Percentiles rank a stretch among this genome's conserved stretches.
Evolutionary conservation across 2,888 invertebrate genomes (phyloP).

Genomic region (Cataglyphis altisquamis): DNA sequence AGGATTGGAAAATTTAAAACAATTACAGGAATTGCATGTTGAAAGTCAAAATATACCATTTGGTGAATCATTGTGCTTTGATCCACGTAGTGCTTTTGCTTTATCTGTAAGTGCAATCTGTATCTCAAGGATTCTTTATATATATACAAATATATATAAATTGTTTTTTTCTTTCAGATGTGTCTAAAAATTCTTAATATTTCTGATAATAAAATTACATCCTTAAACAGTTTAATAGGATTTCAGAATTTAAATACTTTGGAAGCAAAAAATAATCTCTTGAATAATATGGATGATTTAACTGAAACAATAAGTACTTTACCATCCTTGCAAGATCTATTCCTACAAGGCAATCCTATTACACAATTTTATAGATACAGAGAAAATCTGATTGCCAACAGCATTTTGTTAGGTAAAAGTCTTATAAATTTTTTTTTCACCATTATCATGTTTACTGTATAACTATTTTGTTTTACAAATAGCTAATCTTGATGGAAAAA

Average conservation of each 20-base stretch:
- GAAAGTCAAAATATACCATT: conserved; percentile 89
- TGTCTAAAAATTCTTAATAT: conserved; percentile 89
- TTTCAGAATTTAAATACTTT: conserved; percentile 87
- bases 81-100: conserved; percentile 88
- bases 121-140: background rate
- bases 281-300: conserved; percentile 88
- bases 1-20: conserved; percentile 88
- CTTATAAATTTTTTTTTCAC: background rate
- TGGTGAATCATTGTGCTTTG: conserved; percentile 89
- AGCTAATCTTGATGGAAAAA: conserved; percentile 89
- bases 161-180: conserved; percentile 78
- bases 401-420: conserved; percentile 87
- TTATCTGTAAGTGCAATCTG: conserved; percentile 87
- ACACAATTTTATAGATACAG: conserved; percentile 89
- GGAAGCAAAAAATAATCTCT: conserved; percentile 88
- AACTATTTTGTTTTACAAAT: conserved; percentile 52
- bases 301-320: conserved; percentile 88
- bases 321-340: conserved; percentile 87
- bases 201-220: conserved; percentile 89
- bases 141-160: background rate
- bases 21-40: conserved; percentile 90
- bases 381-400: conserved; percentile 90
- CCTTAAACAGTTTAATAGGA: conserved; percentile 87
- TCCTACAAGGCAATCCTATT: conserved; percentile 90
- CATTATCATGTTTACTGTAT: conserved; percentile 20